Conservation (phyloP, 2,888 invertebrate species). For the Lasioglossum vierecki region DNA sequence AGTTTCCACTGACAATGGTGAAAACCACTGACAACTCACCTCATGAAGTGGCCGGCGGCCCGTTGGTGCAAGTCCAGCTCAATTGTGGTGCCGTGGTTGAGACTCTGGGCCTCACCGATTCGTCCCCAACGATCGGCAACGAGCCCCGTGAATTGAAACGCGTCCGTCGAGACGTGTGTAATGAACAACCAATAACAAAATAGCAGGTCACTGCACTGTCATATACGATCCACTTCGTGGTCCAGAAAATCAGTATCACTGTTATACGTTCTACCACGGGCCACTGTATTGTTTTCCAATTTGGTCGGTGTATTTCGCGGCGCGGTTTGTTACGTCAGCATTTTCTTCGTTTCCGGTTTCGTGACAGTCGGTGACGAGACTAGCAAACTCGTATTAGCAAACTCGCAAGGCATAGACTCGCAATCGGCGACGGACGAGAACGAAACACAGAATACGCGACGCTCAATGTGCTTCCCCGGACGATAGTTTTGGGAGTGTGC, state of each 20-base stretch:
- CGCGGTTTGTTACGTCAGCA: neutral
- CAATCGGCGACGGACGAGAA: conserved; percentile 33
- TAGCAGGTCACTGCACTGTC: conserved; percentile 64
- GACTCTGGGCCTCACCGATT: conserved; percentile 75
- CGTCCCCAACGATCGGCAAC: neutral
- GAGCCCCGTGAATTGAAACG: conserved; percentile 10
- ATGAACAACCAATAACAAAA: conserved; percentile 44
- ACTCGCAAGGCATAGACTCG: neutral
- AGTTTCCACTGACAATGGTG: neutral
- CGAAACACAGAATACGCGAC: conserved; percentile 28
- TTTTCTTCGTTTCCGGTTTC: neutral
- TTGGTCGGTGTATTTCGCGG: neutral
- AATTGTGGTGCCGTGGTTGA: conserved; percentile 87
- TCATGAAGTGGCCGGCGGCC: conserved; percentile 92
- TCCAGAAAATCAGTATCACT: conserved; percentile 7
- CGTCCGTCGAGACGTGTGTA: conserved; percentile 13
- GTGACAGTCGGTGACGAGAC: neutral
- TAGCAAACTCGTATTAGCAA: neutral
- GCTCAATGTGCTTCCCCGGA: conserved; percentile 57
- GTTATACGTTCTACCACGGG: neutral
- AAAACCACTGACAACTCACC: conserved; percentile 82
- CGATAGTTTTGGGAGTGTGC: conserved; percentile 69
- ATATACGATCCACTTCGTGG: conserved; percentile 54
- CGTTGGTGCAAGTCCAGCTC: conserved; percentile 91
- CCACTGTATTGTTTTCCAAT: neutral